phyloP scores from a whole-genome alignment of 2,797 vertebrate species.

The Channa striata region DNA sequence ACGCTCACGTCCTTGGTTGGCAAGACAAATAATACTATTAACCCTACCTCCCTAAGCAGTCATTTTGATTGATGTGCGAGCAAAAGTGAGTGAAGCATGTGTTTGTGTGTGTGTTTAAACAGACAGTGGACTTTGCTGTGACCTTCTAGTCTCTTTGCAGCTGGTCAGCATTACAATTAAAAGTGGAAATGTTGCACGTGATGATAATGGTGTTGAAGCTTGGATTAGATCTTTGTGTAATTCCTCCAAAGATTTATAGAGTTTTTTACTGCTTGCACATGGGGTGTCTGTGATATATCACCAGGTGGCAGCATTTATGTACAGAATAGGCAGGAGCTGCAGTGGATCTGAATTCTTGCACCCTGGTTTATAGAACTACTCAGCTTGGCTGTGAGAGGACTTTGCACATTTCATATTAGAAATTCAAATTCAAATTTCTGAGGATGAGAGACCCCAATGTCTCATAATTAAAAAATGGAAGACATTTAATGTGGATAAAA shows the following conservation, averaged over 20 bases:
- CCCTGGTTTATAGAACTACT: slow-evolving; percentile 17
- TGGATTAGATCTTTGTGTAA: slow-evolving; percentile 29
- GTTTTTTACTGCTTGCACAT: slow-evolving; percentile 40
- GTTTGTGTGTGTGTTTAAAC: slow-evolving; percentile 42
- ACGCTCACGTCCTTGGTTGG: slow-evolving; percentile 77
- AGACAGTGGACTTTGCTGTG: slow-evolving; percentile 56
- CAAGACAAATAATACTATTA: slow-evolving; percentile 87
- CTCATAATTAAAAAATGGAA: slow-evolving; percentile 89
- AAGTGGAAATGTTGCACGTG: slow-evolving; percentile 58
- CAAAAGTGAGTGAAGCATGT: slow-evolving; percentile 60
- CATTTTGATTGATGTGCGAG: slow-evolving; percentile 84
- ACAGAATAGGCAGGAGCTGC: slow-evolving; percentile 56
- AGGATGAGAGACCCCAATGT: slow-evolving; percentile 73
- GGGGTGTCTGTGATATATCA: slow-evolving; percentile 70
- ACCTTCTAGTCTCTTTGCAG: slow-evolving; percentile 65
- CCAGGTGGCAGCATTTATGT: slow-evolving; percentile 87
- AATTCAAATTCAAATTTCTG: slow-evolving; percentile 74
- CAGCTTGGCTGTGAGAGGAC: slow-evolving; percentile 20
- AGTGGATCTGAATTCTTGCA: slow-evolving; percentile 54
- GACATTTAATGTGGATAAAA: slow-evolving; percentile 89
- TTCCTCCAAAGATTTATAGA: slow-evolving; percentile 39
- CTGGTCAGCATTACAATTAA: slow-evolving; percentile 69
- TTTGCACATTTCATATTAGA: slow-evolving; percentile 49
- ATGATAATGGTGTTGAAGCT: slow-evolving; percentile 40
- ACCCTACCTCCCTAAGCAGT: slow-evolving; percentile 82